A percentile compares a stretch with the other conserved stretches of the same genome.
These are phyloP conservation scores for Cataglyphis rosenhaueri DNA, from an alignment of 2,888 invertebrate species.

Conservation along the genomic window DNA sequence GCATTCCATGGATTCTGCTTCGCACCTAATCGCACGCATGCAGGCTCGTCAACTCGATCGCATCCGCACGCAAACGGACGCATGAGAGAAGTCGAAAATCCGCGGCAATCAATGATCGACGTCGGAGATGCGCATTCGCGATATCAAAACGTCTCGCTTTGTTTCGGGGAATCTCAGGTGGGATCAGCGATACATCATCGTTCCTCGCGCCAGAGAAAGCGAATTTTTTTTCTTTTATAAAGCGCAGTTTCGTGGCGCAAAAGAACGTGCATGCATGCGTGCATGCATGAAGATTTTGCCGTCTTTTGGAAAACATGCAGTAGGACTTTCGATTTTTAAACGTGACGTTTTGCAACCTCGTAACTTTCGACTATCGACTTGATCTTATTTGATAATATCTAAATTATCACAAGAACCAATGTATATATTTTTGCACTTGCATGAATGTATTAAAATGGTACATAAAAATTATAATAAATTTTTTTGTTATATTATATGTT, in stretches of 20 bases:
- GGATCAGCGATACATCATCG: slow-evolving; percentile 39
- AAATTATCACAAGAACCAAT: neutral
- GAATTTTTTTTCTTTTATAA: slow-evolving; percentile 20
- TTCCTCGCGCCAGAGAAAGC: slow-evolving; percentile 42
- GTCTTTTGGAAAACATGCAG: slow-evolving; percentile 38
- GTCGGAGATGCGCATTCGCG: slow-evolving; percentile 34
- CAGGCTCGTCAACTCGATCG: neutral
- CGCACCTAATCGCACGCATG: slow-evolving; percentile 59
- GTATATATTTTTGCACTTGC: neutral
- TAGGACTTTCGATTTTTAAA: slow-evolving; percentile 36
- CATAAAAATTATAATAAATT: neutral
- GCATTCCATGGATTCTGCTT: slow-evolving; percentile 66
- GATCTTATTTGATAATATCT: slow-evolving; percentile 6
- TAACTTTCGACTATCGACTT: slow-evolving; percentile 6
- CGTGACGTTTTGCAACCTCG: slow-evolving; percentile 20
- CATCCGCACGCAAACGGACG: neutral
- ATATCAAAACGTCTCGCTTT: slow-evolving; percentile 18
- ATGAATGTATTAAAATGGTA: neutral
- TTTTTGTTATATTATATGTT: neutral
- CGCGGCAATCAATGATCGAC: slow-evolving; percentile 14
- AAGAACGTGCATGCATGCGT: slow-evolving; percentile 33
- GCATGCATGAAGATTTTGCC: slow-evolving; percentile 45
- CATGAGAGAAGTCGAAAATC: slow-evolving; percentile 27
- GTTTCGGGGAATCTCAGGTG: slow-evolving; percentile 17
- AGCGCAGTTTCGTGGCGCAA: slow-evolving; percentile 36